phyloP scores from a whole-genome alignment of 1,140 invertebrate species.

The Diuraphis noxia region DNA sequence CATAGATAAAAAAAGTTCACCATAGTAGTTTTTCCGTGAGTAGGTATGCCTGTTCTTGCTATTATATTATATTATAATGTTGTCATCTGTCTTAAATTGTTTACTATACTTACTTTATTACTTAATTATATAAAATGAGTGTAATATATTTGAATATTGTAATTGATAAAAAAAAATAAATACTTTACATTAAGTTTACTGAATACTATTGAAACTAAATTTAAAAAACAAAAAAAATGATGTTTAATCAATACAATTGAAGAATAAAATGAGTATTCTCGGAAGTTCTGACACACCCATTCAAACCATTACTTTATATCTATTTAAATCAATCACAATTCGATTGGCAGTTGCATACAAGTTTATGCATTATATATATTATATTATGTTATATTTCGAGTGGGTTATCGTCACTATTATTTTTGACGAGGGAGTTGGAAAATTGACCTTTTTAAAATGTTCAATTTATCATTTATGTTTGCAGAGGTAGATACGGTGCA shows the following conservation, averaged over 20 bases:
- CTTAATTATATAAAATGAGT: neutral
- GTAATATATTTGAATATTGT: neutral
- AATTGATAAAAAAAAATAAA: neutral
- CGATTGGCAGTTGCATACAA: neutral
- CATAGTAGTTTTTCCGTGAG: too few species aligned
- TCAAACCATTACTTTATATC: neutral
- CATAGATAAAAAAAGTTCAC: too few species aligned
- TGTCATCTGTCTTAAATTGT: neutral
- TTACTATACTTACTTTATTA: too few species aligned
- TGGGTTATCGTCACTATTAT: conserved; percentile 1
- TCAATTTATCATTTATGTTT: neutral
- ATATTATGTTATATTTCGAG: neutral
- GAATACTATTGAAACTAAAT: neutral
- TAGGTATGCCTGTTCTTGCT: too few species aligned
- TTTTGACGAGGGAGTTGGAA: neutral
- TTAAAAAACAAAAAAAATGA: neutral
- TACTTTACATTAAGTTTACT: neutral
- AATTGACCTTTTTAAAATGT: conserved; percentile 5
- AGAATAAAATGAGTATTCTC: neutral
- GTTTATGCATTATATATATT: neutral
- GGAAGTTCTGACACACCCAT: conserved; percentile 38
- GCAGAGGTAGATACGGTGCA: too few species aligned
- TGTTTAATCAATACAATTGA: conserved; percentile 17
- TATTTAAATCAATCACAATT: conserved; percentile 22
- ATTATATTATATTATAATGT: neutral